A percentile compares a stretch with the other conserved stretches of the same genome.
Evolutionary conservation across 2,113 vertebrate genomes (phyloP).

Genomic region (Varanus komodoensis): DNA sequence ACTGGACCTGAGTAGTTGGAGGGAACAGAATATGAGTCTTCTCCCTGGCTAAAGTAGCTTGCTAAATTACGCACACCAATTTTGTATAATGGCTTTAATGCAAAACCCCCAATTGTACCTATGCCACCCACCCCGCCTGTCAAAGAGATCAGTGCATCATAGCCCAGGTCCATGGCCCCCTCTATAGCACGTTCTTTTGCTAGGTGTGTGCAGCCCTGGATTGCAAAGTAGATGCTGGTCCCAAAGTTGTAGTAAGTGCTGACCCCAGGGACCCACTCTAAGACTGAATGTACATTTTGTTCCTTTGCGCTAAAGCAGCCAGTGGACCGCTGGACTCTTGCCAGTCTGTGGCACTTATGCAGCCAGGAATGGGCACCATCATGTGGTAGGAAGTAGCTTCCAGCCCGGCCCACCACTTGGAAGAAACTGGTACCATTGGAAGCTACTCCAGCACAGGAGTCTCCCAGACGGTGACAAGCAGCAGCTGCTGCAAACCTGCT

Average conservation of each 20-base stretch:
- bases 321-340: conserved; percentile 48
- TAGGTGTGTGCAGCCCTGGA: conserved; percentile 78
- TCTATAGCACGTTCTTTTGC: conserved; percentile 86
- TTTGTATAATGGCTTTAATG: conserved; percentile 83
- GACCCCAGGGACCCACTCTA: conserved; percentile 83
- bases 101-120: conserved; percentile 72
- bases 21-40: conserved; percentile 42
- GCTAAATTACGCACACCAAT: conserved; percentile 79
- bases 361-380: conserved; percentile 69
- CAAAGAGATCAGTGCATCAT: conserved; percentile 79
- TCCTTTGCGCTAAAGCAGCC: conserved; percentile 79
- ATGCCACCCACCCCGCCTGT: conserved; percentile 70
- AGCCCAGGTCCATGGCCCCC: conserved; percentile 84
- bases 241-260: conserved; percentile 88
- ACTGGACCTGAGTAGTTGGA: background rate
- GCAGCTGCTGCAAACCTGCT: background rate
- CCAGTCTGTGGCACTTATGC: conserved; percentile 44
- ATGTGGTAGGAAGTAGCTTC: conserved; percentile 61
- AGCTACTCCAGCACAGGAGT: conserved; percentile 79
- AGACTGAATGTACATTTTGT: conserved; percentile 70
- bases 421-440: conserved; percentile 56
- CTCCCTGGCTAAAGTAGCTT: conserved; percentile 72
- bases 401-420: conserved; percentile 55
- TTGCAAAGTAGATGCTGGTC: conserved; percentile 88
- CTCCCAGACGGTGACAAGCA: conserved; percentile 74